Conservation (phyloP, 2,797 vertebrate species). For the Toxotes lorentzi region DNA sequence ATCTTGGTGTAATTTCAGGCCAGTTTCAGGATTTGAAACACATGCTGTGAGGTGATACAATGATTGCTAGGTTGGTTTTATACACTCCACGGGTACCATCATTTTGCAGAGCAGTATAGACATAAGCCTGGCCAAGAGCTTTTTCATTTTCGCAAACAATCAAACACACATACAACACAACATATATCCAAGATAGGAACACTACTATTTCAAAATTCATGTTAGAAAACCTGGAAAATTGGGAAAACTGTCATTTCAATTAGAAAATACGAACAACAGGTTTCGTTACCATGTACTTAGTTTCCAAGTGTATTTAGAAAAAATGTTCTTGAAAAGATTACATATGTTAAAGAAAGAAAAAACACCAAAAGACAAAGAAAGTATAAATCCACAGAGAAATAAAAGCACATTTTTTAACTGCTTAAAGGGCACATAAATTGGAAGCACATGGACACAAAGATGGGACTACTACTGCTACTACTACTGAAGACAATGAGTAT, state of each 20-base stretch:
- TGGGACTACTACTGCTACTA: no score
- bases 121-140: background rate
- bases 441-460: background rate
- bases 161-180: background rate
- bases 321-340: background rate
- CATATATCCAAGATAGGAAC: background rate
- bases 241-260: background rate
- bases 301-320: background rate
- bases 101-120: slow-evolving; percentile 17
- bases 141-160: background rate
- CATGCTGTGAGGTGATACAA: slow-evolving; percentile 38
- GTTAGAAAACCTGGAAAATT: background rate
- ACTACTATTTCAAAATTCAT: background rate
- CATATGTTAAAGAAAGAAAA: background rate
- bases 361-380: background rate
- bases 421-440: background rate
- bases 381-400: background rate
- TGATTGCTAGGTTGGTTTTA: slow-evolving; percentile 34
- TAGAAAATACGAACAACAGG: background rate
- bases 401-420: background rate
- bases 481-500: background rate
- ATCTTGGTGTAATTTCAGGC: slow-evolving; percentile 65
- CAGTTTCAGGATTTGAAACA: slow-evolving; percentile 56
- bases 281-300: background rate
- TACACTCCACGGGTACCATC: background rate